Conservation (phyloP, 2,797 vertebrate genomes). For the Phalanger gymnotis region DNA sequence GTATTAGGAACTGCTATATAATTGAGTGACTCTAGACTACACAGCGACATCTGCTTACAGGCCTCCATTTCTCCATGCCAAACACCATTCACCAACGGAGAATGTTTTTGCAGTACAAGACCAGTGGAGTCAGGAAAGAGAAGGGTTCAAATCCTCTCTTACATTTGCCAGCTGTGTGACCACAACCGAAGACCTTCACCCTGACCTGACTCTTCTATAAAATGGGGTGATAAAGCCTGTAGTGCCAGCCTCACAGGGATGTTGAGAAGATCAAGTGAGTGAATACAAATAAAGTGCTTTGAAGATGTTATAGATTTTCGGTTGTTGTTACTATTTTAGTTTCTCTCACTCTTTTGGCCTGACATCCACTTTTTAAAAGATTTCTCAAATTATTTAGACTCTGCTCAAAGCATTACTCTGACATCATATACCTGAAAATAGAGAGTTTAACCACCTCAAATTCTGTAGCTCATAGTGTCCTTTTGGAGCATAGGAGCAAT, state of each 20-base stretch:
- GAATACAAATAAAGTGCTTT: neutral
- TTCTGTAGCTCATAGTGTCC: conserved; percentile 31
- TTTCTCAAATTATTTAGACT: conserved; percentile 11
- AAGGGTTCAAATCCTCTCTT: neutral
- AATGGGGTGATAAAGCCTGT: neutral
- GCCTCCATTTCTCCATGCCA: neutral
- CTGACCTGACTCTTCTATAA: neutral
- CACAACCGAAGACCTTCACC: neutral
- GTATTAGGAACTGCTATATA: neutral
- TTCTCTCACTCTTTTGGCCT: rapidly evolving
- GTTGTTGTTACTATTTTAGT: neutral
- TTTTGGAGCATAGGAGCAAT: neutral
- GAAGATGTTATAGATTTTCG: neutral
- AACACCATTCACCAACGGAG: neutral
- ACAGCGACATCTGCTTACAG: neutral
- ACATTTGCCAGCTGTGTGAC: neutral
- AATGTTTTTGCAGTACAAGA: neutral
- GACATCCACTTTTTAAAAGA: neutral
- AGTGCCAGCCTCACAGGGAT: neutral
- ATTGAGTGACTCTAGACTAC: neutral
- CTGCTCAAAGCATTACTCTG: neutral
- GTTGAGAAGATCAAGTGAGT: neutral
- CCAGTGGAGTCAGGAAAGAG: neutral
- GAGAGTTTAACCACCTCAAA: neutral
- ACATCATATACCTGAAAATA: neutral